Evolutionary conservation across 2,888 invertebrate species (phyloP).

Genomic region (Drosophila vallismaia): DNA sequence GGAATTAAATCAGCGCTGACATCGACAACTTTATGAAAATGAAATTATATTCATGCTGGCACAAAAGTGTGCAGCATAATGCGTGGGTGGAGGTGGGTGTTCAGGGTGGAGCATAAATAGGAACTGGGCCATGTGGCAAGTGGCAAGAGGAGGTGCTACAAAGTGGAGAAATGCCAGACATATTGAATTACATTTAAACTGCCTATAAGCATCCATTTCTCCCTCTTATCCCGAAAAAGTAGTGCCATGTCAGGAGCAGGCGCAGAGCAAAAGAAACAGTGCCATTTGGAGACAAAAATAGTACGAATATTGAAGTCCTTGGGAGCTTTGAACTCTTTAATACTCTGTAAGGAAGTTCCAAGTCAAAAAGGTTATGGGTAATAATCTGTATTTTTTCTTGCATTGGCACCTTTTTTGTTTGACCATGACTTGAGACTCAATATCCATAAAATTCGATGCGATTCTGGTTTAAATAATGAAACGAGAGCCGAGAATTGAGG

Average conservation of each 20-base stretch:
- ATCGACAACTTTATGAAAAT: conserved; percentile 77
- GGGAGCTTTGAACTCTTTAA: not conserved
- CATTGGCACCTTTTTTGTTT: not conserved
- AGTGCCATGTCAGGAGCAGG: conserved; percentile 53
- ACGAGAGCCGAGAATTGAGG: not conserved
- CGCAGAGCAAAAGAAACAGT: conserved; percentile 25
- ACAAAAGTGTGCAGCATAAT: conserved; percentile 52
- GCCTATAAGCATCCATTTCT: conserved; percentile 55
- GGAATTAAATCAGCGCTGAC: conserved; percentile 76
- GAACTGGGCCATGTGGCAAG: not conserved
- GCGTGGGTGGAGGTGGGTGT: not conserved
- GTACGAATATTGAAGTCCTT: not conserved
- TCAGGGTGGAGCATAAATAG: not conserved
- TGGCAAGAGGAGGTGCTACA: conserved; percentile 4
- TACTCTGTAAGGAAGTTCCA: conserved; percentile 7
- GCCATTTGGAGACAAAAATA: conserved; percentile 12
- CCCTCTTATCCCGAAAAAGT: conserved; percentile 30
- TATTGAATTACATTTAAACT: conserved; percentile 76
- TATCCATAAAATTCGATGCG: conserved; percentile 63
- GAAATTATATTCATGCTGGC: conserved; percentile 70
- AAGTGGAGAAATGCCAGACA: conserved; percentile 44
- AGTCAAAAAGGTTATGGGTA: too few species aligned
- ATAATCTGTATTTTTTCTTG: conserved; percentile 11
- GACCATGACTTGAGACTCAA: conserved; percentile 24
- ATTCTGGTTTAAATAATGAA: conserved; percentile 45